Conservation (phyloP, 2,797 vertebrate species). For the Lates japonicus region DNA sequence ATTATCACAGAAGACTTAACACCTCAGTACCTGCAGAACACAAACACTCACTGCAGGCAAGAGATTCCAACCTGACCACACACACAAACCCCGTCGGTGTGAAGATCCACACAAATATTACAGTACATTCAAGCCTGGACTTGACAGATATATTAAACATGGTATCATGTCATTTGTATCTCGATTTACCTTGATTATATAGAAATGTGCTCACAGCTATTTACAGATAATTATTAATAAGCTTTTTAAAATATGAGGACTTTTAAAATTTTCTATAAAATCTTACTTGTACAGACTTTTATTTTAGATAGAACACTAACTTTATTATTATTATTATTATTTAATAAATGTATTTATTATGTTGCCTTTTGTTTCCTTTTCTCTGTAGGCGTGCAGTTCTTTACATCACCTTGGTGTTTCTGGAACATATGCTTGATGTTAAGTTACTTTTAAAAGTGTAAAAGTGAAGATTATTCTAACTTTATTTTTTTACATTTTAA, state of each 20-base stretch:
- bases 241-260: too few species aligned
- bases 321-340: too few species aligned
- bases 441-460: too few species aligned
- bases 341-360: not conserved
- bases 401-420: too few species aligned
- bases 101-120: not conserved
- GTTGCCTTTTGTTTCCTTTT: not conserved
- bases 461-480: too few species aligned
- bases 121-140: not conserved
- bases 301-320: not conserved
- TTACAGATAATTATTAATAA: too few species aligned
- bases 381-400: too few species aligned
- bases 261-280: too few species aligned
- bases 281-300: not conserved
- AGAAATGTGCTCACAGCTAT: too few species aligned
- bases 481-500: not conserved
- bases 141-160: not conserved
- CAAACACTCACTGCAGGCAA: conserved; percentile 43
- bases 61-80: conserved; percentile 33
- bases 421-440: too few species aligned
- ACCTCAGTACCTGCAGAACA: conserved; percentile 50
- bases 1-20: conserved; percentile 59
- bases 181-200: too few species aligned
- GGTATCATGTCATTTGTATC: not conserved
- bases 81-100: not conserved